Evolutionary conservation across 1,140 invertebrate species (phyloP).

Genomic region (Drosophila trapezifrons): DNA sequence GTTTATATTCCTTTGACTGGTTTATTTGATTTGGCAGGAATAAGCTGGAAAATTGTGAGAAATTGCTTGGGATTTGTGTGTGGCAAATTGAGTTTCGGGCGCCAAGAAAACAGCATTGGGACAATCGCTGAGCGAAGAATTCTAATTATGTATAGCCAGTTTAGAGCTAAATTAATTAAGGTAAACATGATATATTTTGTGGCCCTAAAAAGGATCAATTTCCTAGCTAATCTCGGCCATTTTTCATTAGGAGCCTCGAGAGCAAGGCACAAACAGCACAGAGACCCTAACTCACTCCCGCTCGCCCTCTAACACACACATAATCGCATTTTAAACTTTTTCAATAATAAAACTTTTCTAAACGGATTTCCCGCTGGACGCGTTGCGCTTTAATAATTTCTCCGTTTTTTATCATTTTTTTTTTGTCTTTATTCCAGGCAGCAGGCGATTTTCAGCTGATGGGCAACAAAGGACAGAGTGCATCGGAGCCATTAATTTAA

Average conservation of each 20-base stretch:
- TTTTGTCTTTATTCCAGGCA: slow-evolving; percentile 52
- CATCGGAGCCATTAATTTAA: slow-evolving; percentile 78
- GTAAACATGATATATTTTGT: slow-evolving; percentile 31
- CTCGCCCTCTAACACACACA: slow-evolving; percentile 38
- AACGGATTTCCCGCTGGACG: slow-evolving; percentile 80
- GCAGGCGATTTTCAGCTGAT: slow-evolving; percentile 42
- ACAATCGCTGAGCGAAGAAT: slow-evolving; percentile 9
- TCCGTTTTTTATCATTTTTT: slow-evolving; percentile 52
- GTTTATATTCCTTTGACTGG: slow-evolving; percentile 74
- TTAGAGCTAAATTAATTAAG: slow-evolving; percentile 32
- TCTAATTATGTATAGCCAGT: slow-evolving; percentile 13
- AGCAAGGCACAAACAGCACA: slow-evolving; percentile 11
- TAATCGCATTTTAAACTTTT: slow-evolving; percentile 83
- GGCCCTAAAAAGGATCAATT: slow-evolving; percentile 29
- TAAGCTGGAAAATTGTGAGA: slow-evolving; percentile 34
- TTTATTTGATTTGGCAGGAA: slow-evolving; percentile 72
- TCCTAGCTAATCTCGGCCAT: slow-evolving; percentile 56
- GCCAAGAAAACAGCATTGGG: slow-evolving; percentile 5
- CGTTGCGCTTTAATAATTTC: slow-evolving; percentile 79
- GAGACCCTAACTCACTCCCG: slow-evolving; percentile 10
- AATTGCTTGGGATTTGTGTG: slow-evolving; percentile 62
- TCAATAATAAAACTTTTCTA: slow-evolving; percentile 82
- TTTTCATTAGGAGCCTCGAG: slow-evolving; percentile 36
- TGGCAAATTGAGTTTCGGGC: slow-evolving; percentile 67
- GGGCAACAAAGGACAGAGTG: slow-evolving; percentile 72